Evolutionary conservation across 2,113 vertebrate species (phyloP).

Genomic region (Chamaea fasciata): DNA sequence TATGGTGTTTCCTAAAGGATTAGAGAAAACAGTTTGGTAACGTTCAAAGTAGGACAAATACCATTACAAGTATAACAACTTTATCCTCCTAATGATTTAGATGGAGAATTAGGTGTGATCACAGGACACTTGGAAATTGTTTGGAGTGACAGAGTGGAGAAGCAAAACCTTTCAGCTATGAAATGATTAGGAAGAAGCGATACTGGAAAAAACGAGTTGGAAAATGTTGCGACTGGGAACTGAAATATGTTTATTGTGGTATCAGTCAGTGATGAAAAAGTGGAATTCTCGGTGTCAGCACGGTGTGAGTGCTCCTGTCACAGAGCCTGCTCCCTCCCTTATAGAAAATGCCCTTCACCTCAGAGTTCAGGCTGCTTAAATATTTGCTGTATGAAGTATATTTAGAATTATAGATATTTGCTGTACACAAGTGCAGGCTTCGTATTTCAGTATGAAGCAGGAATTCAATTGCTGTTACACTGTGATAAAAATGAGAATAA

Average conservation of each 20-base stretch:
- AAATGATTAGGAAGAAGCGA: background rate
- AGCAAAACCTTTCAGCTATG: background rate
- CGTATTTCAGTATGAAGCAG: rapidly evolving
- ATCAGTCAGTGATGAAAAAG: background rate
- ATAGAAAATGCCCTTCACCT: background rate
- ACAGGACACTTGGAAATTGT: slow-evolving; percentile 17
- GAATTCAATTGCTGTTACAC: background rate
- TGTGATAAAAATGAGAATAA: background rate
- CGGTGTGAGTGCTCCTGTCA: background rate
- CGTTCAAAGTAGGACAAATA: slow-evolving; percentile 63
- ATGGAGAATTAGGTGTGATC: slow-evolving; percentile 38
- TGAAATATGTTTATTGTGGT: background rate
- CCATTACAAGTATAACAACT: slow-evolving; percentile 33
- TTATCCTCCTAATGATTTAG: slow-evolving; percentile 32
- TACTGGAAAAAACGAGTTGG: background rate
- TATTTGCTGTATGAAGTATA: background rate
- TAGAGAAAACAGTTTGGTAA: slow-evolving; percentile 69
- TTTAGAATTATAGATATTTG: background rate
- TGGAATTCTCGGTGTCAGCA: background rate
- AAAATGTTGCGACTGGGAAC: background rate
- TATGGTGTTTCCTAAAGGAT: slow-evolving; percentile 67
- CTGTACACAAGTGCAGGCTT: background rate
- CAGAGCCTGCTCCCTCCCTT: background rate
- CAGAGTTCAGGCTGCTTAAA: background rate
- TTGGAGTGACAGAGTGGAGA: background rate